These are phyloP conservation scores for Meiosimyza platycephala DNA, from an alignment of 2,888 invertebrate genomes.

Conservation along the genomic window DNA sequence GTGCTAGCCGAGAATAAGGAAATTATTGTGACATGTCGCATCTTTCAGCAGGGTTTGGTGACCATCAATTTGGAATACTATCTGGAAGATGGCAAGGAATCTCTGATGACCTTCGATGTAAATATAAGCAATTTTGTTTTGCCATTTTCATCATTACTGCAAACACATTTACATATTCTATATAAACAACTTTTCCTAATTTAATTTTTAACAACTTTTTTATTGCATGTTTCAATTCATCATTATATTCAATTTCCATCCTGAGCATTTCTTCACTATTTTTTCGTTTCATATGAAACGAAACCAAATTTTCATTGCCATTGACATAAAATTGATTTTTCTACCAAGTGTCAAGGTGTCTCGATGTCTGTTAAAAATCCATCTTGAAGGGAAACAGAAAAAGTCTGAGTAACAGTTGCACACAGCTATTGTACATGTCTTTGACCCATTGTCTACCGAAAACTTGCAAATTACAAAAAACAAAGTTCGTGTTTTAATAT, in stretches of 20 bases:
- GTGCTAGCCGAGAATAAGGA: constrained; percentile 79
- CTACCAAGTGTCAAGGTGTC: constrained; percentile 37
- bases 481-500: too few species aligned
- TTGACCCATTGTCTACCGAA: too few species aligned
- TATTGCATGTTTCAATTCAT: constrained; percentile 28
- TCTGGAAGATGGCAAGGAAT: constrained; percentile 79
- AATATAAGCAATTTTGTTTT: constrained; percentile 40
- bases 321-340: constrained; percentile 38
- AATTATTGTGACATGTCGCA: constrained; percentile 77
- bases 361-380: not conserved
- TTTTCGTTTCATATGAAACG: not conserved
- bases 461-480: too few species aligned
- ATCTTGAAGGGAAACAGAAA: too few species aligned
- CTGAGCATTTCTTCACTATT: too few species aligned
- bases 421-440: too few species aligned
- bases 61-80: constrained; percentile 88
- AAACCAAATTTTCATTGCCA: constrained; percentile 32
- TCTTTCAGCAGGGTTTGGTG: constrained; percentile 80
- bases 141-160: not conserved
- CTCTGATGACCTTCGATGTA: constrained; percentile 83
- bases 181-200: not conserved
- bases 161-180: not conserved
- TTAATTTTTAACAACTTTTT: constrained; percentile 14
- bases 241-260: constrained; percentile 47
- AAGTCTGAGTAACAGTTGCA: too few species aligned